Evolutionary conservation across 2,797 vertebrate genomes (phyloP), one percentile per base, ranked within the genome.

Genomic region (Petrocephalus schoutedeni): DNA sequence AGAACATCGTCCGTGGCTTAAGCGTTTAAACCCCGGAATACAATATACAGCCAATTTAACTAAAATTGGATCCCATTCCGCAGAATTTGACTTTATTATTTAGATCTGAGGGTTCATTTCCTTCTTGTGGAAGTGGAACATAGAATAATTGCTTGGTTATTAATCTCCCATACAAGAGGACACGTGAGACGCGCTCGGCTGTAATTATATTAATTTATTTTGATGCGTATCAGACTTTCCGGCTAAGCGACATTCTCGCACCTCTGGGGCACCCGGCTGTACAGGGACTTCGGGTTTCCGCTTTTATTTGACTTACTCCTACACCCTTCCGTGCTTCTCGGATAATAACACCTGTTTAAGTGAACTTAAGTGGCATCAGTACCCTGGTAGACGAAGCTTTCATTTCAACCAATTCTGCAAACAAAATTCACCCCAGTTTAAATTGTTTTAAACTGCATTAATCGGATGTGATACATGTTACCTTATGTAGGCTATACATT

Each of bases 191-290:
- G 91, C 90, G 87, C 91, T 91, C 90, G 89, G 82, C 90, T 89
- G 91, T 95, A 94, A 95, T 95, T 94, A 93, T 93, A 94, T 93
- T 92, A 92, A 94, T 95, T 94, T 95, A 92, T 94, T 94, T 94
- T 92, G 92, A 94, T 93, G 93, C 93, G 92, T 93, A 93, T 93
- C 93, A 91, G 89, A 92, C 90, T 89, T 91, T 93, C 77, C 80
- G 36, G 45, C 77, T 61, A 32, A 51, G 45, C 54, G 74, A 83
- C 77, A 61, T 85, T 85, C 80, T 54, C 51, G 45, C 87, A 57
- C 87, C 82, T 86, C 36, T 88, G 21, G 57, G 23, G 28, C n/a
- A 45, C 8, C 77, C 10, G 23, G 45, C 83, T 45, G 77, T 10
- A 21, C 5, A 12, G n/a, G 80, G 54, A 51, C 36, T 86, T 28